Base-by-base conservation (phyloP, 2,797 vertebrate species). In the Coracias cyanogaster region DNA sequence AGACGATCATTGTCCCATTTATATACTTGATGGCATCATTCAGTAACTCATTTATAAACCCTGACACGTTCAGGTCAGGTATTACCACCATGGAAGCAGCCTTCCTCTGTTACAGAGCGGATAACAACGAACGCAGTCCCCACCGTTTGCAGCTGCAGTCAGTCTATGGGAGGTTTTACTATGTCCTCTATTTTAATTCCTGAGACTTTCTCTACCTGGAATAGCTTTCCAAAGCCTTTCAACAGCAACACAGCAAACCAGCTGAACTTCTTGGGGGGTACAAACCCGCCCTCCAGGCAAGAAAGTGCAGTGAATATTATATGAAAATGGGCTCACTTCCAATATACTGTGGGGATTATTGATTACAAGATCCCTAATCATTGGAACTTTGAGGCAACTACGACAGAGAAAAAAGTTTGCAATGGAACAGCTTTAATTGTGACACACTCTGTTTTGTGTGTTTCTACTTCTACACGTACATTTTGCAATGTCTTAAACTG, bases 131-230 rank as follows among this genome's bases (percentile, higher is more conserved):
- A 70, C 1, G 3, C 45, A 21, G 35, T 84, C 89, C n/a, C 81
- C 54, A 37, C 0, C 0, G 80, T 82, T 16, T 77, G 88, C 88
- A 94, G 90, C 80, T 95, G 93, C 66, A 37, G 17, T 37, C 3
- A 8, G 64, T 71, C 82, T 52, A 16, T 2, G 25, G 86, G 70
- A 93, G 85, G 28, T 71, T 82, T 57, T 70, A 29, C 41, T 58
- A 18, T 2, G 8, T 82, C 72, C 77, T 90, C 58, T 66, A 2
- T 67, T 92, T 78, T 72, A 84, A 89, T 67, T 94, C 70, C 55
- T 22, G 17, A 90, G 77, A 77, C 31, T 82, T 86, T 65, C 60
- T 94, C 81, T 90, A 96, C 81, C 64, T 92, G 96, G 92, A 90
- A 90, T 22, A 72, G 74, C 57, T 92, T 85, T 95, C 77, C 45